Conservation (phyloP, 2,888 invertebrate species). For the Pycnomerus fuliginosus region DNA sequence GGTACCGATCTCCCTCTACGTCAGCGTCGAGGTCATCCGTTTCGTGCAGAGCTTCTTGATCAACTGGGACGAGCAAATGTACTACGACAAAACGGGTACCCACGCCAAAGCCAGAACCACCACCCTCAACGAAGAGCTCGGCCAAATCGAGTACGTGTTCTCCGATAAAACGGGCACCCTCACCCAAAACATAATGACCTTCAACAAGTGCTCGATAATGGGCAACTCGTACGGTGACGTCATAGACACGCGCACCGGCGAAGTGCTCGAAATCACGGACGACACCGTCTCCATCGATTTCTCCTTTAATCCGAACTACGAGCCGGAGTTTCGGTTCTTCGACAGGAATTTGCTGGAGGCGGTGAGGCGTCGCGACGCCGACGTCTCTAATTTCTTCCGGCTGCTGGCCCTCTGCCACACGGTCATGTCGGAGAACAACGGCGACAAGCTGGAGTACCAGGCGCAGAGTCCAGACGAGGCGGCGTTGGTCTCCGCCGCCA, state of each 20-base stretch:
- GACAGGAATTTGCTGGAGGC: constrained; percentile 83
- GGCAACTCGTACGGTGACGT: constrained; percentile 91
- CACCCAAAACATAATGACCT: constrained; percentile 99
- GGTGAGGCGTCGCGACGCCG: constrained; percentile 70
- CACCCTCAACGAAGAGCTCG: constrained; percentile 95
- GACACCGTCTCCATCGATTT: constrained; percentile 83
- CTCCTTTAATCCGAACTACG: constrained; percentile 90
- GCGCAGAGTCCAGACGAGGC: constrained; percentile 99
- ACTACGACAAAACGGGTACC: constrained; percentile 84
- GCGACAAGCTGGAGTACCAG: constrained; percentile 80
- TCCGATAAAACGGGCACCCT: constrained; percentile 99
- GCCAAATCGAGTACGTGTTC: constrained; percentile 99
- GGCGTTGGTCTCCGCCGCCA: constrained; percentile 94
- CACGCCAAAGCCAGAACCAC: constrained; percentile 96
- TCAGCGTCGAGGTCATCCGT: constrained; percentile 94
- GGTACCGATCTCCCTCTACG: constrained; percentile 98
- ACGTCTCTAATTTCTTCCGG: constrained; percentile 82
- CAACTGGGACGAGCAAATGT: constrained; percentile 99
- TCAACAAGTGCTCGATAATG: constrained; percentile 97
- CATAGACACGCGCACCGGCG: constrained; percentile 82
- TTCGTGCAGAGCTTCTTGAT: constrained; percentile 98
- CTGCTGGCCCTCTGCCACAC: constrained; percentile 96
- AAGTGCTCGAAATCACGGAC: constrained; percentile 82
- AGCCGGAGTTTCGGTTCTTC: constrained; percentile 92
- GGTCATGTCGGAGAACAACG: constrained; percentile 94